Percentiles rank a stretch among this genome's conserved stretches.
phyloP scores from a whole-genome alignment of 2,888 invertebrate genomes.

The Cheilosia vulpina region DNA sequence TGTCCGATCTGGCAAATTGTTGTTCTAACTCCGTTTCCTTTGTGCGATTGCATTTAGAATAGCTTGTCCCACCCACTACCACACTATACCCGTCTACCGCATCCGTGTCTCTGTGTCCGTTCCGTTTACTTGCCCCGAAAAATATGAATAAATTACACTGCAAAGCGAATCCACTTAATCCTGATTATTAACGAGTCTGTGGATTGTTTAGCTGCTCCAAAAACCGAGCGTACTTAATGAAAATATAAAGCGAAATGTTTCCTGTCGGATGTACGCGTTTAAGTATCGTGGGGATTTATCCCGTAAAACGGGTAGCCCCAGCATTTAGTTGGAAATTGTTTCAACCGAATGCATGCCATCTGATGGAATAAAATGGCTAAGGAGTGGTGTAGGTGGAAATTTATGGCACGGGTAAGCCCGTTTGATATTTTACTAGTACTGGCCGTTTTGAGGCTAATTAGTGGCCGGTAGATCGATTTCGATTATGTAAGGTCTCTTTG shows the following conservation, averaged over 20 bases:
- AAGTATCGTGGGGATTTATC: slow-evolving; percentile 44
- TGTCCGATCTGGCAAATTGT: slow-evolving; percentile 46
- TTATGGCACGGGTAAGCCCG: neutral
- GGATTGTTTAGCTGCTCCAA: slow-evolving; percentile 12
- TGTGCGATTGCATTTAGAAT: slow-evolving; percentile 37
- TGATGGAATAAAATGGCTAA: neutral
- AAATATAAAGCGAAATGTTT: slow-evolving; percentile 42
- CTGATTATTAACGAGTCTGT: slow-evolving; percentile 43
- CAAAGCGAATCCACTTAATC: slow-evolving; percentile 46
- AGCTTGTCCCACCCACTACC: neutral
- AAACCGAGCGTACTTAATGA: slow-evolving; percentile 36
- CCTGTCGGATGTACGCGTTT: slow-evolving; percentile 45
- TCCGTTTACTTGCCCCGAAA: neutral
- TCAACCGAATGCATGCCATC: slow-evolving; percentile 9
- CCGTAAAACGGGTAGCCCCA: neutral
- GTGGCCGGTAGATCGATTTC: neutral
- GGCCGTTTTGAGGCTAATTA: slow-evolving; percentile 14
- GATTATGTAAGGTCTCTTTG: too few relatives aligned
- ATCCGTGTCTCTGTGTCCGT: neutral
- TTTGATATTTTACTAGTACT: neutral
- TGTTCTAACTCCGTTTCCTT: slow-evolving; percentile 28
- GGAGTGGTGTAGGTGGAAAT: neutral
- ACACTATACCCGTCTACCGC: neutral
- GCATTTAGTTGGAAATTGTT: slow-evolving; percentile 9
- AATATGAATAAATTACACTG: slow-evolving; percentile 56